These are phyloP conservation scores for Geophilus truncorum DNA, from an alignment of 2,888 invertebrate species.

Conservation along the genomic window DNA sequence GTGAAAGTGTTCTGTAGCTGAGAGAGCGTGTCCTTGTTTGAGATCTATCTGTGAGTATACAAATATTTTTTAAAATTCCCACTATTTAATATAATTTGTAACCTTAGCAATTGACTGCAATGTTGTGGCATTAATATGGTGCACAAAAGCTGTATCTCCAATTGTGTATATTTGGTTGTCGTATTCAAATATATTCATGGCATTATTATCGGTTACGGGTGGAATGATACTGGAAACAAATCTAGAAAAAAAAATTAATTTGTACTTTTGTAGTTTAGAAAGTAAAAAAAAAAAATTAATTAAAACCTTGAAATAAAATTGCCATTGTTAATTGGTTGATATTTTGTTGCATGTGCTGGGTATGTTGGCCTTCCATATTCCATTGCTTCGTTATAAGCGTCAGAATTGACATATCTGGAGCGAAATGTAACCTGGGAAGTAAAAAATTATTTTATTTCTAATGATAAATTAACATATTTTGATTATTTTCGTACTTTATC, in stretches of 20 bases:
- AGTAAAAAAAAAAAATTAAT: not conserved
- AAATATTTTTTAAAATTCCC: not conserved
- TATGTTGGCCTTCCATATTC: constrained; percentile 46
- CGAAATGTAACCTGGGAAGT: too few relatives aligned
- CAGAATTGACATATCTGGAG: constrained; percentile 49
- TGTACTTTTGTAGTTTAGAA: too few relatives aligned
- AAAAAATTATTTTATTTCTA: too few relatives aligned
- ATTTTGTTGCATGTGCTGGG: not conserved
- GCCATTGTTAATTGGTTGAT: not conserved
- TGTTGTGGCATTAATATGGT: not conserved
- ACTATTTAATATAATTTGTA: not conserved
- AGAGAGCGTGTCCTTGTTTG: not conserved
- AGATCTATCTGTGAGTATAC: not conserved
- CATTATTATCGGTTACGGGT: not conserved
- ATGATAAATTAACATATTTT: too few relatives aligned
- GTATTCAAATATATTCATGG: not conserved
- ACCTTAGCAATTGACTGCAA: not conserved
- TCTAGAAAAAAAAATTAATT: too few relatives aligned
- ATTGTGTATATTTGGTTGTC: not conserved
- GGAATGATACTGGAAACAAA: not conserved
- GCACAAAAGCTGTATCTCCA: not conserved
- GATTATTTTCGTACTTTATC: too few relatives aligned
- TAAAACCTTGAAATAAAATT: not conserved
- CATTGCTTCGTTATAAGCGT: constrained; percentile 50
- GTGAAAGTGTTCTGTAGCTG: not conserved